A percentile compares a stretch with the other conserved stretches of the same genome.
Evolutionary conservation across 2,797 vertebrate genomes (phyloP).

Genomic region (Percopsis omiscomaycus): DNA sequence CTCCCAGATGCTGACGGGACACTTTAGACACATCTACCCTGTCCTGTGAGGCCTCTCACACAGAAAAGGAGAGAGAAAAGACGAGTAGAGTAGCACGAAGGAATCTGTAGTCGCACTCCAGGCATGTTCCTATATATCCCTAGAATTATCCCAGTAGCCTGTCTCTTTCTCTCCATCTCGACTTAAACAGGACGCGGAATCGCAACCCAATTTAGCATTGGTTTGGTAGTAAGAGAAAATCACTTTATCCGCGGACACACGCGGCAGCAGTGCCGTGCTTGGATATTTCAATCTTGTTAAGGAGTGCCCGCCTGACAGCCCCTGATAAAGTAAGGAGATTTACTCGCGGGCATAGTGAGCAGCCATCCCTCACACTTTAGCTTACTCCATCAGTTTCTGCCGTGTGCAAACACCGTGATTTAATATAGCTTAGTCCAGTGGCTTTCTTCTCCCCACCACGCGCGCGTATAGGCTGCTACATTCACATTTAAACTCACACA

Average conservation of each 20-base stretch:
- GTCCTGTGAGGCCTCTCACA: constrained; percentile 17
- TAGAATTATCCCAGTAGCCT: background rate
- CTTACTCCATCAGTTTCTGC: constrained; percentile 56
- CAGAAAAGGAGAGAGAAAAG: constrained; percentile 8
- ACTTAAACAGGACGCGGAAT: background rate
- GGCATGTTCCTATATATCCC: constrained; percentile 18
- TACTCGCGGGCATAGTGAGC: constrained; percentile 54
- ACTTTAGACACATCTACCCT: constrained; percentile 45
- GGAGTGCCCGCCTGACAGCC: constrained; percentile 45
- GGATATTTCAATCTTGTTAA: constrained; percentile 42
- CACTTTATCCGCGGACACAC: constrained; percentile 51
- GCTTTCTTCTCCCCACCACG: background rate
- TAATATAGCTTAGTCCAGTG: constrained; percentile 38
- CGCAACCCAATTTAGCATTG: constrained; percentile 35
- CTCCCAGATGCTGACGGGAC: constrained; percentile 67
- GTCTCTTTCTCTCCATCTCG: background rate
- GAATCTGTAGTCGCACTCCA: constrained; percentile 11
- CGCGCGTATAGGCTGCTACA: too few species aligned
- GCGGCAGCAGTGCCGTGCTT: constrained; percentile 23
- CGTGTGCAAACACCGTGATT: constrained; percentile 43
- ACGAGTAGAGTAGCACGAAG: too few species aligned
- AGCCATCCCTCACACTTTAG: constrained; percentile 57
- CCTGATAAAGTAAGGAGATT: constrained; percentile 63
- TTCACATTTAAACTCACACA: background rate
- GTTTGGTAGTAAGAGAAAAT: constrained; percentile 37